Evolutionary conservation across 2,113 vertebrate genomes (phyloP).

Genomic region (Hippocampus comes): DNA sequence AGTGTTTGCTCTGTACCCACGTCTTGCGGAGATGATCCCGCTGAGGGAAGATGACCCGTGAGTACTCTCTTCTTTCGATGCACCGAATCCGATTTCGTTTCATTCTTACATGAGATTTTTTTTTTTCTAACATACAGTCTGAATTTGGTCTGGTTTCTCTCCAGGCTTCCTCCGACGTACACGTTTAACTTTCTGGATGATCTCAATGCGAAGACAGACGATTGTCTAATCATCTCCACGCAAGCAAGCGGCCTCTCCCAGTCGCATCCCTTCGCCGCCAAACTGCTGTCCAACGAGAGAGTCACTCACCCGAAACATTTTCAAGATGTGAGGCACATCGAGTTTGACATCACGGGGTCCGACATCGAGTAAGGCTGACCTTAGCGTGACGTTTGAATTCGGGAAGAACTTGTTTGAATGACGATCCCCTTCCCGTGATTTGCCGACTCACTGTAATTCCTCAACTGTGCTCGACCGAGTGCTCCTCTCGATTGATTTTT

Average conservation of each 20-base stretch:
- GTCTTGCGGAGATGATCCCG: slow-evolving; percentile 52
- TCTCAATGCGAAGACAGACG: neutral
- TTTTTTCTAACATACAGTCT: neutral
- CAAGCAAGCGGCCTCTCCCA: slow-evolving; percentile 51
- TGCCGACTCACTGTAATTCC: no score
- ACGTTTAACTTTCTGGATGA: slow-evolving; percentile 74
- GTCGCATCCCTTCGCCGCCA: slow-evolving; percentile 72
- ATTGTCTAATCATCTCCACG: neutral
- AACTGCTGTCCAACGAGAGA: slow-evolving; percentile 76
- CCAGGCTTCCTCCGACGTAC: slow-evolving; percentile 82
- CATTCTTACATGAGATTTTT: neutral
- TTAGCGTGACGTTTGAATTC: neutral
- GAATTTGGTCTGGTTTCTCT: neutral
- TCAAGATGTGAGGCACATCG: slow-evolving; percentile 89
- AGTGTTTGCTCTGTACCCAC: slow-evolving; percentile 71
- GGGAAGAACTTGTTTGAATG: no score
- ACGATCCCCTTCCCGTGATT: no score
- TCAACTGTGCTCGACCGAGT: no score
- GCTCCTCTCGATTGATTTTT: no score
- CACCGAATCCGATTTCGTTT: neutral
- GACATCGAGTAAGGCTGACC: slow-evolving; percentile 77
- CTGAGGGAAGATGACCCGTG: slow-evolving; percentile 75
- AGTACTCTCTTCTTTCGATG: slow-evolving; percentile 51
- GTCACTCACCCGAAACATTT: slow-evolving; percentile 81
- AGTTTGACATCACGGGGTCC: slow-evolving; percentile 83